These are phyloP conservation scores for Teleogryllus oceanicus DNA, from an alignment of 2,888 invertebrate species.

Conservation along the genomic window DNA sequence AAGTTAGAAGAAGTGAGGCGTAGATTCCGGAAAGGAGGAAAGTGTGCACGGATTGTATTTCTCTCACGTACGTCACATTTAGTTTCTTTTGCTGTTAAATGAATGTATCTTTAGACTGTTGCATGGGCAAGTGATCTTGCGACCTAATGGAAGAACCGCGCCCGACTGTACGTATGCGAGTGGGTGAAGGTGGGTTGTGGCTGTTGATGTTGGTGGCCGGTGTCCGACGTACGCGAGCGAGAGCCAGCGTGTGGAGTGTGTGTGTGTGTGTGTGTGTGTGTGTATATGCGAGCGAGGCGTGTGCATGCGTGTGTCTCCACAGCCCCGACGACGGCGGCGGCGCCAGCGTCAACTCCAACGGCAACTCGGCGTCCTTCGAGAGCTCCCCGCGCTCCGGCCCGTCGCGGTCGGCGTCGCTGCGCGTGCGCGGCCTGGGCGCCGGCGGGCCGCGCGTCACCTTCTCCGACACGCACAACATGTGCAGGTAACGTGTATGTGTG, in stretches of 20 bases:
- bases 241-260: background rate
- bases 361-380: conserved; percentile 63
- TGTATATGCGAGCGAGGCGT: background rate
- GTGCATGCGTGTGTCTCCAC: background rate
- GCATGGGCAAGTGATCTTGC: too few species aligned
- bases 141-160: too few species aligned
- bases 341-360: conserved; percentile 44
- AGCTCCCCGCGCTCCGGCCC: conserved; percentile 60
- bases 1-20: too few species aligned
- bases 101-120: too few species aligned
- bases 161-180: too few species aligned
- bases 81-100: too few species aligned
- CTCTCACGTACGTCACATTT: too few species aligned
- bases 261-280: background rate
- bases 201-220: background rate
- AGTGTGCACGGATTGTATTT: too few species aligned
- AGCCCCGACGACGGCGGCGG: conserved; percentile 39
- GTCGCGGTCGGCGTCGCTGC: conserved; percentile 60
- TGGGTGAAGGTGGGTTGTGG: background rate
- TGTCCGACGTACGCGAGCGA: background rate
- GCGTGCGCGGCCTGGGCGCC: conserved; percentile 50
- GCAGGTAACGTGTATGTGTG: conserved; percentile 45
- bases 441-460: conserved; percentile 58
- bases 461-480: conserved; percentile 58
- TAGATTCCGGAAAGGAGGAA: too few species aligned